A percentile compares a stretch with the other conserved stretches of the same genome.
Evolutionary conservation across 1,140 invertebrate species (phyloP).

Genomic region (Diploscapter pachys): DNA sequence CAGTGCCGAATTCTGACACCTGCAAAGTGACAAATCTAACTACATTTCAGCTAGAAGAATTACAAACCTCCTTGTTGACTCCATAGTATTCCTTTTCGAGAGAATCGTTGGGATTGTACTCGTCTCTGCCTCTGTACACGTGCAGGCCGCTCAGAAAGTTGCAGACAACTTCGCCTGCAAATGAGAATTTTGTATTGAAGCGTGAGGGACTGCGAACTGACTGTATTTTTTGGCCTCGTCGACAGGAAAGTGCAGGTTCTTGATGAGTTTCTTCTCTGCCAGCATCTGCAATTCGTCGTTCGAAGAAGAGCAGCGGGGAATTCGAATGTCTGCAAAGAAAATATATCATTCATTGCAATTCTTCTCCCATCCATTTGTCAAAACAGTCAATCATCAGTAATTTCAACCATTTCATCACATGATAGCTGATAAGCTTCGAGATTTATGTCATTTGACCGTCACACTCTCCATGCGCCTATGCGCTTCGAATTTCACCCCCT

Average conservation of each 20-base stretch:
- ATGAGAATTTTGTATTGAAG: background rate
- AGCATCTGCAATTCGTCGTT: conserved; percentile 10
- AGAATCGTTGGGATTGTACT: conserved; percentile 4
- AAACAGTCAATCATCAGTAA: background rate
- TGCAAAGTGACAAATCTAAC: too few relatives aligned
- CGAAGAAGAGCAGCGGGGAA: conserved; percentile 22
- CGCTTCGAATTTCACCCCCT: too few relatives aligned
- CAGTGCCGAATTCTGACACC: too few relatives aligned
- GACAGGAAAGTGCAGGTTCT: conserved; percentile 15
- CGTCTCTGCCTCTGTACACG: conserved; percentile 9
- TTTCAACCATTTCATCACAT: background rate
- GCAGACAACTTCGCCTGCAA: conserved; percentile 28
- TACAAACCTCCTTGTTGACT: conserved; percentile 9
- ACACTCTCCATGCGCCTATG: too few relatives aligned
- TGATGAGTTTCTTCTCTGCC: conserved; percentile 17
- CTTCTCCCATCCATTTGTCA: background rate
- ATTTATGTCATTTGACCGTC: too few relatives aligned
- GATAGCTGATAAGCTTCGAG: background rate
- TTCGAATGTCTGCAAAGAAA: conserved; percentile 14
- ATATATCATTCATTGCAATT: background rate
- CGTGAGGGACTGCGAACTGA: background rate
- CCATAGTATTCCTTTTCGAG: conserved; percentile 23
- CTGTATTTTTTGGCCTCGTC: conserved; percentile 21
- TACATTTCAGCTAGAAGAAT: too few relatives aligned
- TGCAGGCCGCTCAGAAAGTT: conserved; percentile 30